A percentile compares a stretch with the other conserved stretches of the same genome.
phyloP scores from a whole-genome alignment of 2,888 invertebrate species.

The Chydorus sphaericus region DNA sequence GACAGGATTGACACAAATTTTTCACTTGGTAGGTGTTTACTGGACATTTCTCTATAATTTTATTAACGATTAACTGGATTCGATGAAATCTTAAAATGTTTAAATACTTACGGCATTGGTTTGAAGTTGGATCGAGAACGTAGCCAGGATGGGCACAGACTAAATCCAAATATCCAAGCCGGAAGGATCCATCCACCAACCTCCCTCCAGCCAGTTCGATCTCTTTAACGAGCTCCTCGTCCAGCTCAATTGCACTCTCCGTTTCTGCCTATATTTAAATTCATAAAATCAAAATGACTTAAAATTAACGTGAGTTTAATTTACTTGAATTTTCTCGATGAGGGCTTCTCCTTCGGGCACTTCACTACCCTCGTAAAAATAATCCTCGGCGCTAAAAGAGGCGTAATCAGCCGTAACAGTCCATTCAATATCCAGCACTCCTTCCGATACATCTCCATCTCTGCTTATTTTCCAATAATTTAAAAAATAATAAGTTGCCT shows the following conservation, averaged over 20 bases:
- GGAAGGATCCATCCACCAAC: not conserved
- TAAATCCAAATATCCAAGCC: constrained; percentile 10
- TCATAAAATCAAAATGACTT: not conserved
- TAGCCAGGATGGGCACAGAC: constrained; percentile 9
- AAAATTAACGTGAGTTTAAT: not conserved
- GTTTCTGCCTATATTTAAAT: not conserved
- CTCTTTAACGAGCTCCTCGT: not conserved
- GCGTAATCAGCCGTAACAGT: not conserved
- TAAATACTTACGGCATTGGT: constrained; percentile 14
- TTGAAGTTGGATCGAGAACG: constrained; percentile 10
- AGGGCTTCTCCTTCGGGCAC: not conserved
- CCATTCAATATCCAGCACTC: not conserved
- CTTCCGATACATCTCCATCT: not conserved
- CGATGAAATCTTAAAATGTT: not conserved
- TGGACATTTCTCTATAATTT: constrained; percentile 13
- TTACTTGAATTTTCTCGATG: not conserved
- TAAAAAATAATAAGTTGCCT: not conserved
- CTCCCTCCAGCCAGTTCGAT: not conserved
- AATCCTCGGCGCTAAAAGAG: not conserved
- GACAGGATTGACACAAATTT: constrained; percentile 13
- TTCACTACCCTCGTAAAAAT: not conserved
- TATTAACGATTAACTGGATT: not conserved
- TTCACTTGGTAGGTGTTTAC: constrained; percentile 11
- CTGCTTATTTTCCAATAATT: not conserved
- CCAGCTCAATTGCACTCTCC: not conserved